These are phyloP conservation scores for Nannoperca australis DNA, from an alignment of 2,797 vertebrate species.

Conservation along the genomic window DNA sequence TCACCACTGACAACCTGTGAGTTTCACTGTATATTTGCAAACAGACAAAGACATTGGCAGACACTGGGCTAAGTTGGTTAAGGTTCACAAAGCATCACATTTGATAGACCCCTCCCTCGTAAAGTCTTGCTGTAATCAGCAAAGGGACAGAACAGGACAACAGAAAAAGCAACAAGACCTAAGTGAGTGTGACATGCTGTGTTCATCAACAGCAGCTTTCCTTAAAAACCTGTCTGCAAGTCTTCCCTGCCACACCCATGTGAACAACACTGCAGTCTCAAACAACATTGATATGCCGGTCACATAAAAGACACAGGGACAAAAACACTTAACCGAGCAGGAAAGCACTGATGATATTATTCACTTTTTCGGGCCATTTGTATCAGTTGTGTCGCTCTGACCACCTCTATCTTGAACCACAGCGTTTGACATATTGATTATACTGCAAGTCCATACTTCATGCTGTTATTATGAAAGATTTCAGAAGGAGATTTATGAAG, in stretches of 20 bases:
- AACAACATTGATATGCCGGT: constrained; percentile 36
- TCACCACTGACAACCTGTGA: constrained; percentile 45
- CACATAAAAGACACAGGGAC: constrained; percentile 35
- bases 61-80: neutral
- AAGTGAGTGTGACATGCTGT: constrained; percentile 12
- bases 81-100: neutral
- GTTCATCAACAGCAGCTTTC: constrained; percentile 13
- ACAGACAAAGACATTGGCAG: neutral
- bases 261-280: constrained; percentile 16
- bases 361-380: constrained; percentile 27
- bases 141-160: neutral
- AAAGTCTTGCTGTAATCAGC: neutral
- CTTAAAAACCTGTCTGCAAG: constrained; percentile 24
- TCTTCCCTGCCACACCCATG: constrained; percentile 23
- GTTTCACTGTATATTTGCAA: neutral
- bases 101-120: neutral
- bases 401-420: constrained; percentile 37
- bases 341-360: constrained; percentile 7
- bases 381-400: constrained; percentile 31
- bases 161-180: constrained; percentile 17
- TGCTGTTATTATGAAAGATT: constrained; percentile 59
- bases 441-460: constrained; percentile 50
- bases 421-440: constrained; percentile 58
- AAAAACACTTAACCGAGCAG: constrained; percentile 34
- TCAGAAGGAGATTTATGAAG: constrained; percentile 69